Base-by-base conservation (phyloP, 2,113 vertebrate species). In the Coturnix japonica region DNA sequence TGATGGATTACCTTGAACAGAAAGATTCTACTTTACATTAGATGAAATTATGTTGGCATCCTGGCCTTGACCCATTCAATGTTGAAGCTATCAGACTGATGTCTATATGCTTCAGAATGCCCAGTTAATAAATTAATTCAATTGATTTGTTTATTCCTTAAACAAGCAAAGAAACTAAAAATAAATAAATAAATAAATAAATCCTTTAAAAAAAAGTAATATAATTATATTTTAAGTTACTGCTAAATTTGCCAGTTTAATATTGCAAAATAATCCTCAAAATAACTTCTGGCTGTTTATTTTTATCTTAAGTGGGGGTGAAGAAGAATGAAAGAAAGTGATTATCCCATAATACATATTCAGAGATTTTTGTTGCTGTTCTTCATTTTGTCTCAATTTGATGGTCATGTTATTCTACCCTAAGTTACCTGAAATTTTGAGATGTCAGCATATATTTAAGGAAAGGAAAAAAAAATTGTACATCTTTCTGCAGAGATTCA, bases 251-350 rank as follows among this genome's bases (percentile, higher is more conserved):
- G 7, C 4, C 14, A 22, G 56, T 53, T 23, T 13, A 70, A 4
- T 11, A 53, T 26, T 65, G 5, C 3, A 33, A 83, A 80, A 81
- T 41, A 70, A 76, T 59, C 77, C 16, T 26, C 22, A 63, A 66
- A 91, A 82, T n/a, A 16, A 8, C 49, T 2, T 33, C 15, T 77
- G 49, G 30, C 21, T 54, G 4, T 4, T 81, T 71, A 2, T 9
- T 11, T 19, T 25, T 47, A 37, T 5, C 8, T 66, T 91, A 19
- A 49, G 22, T 59, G 1, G 10, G 3, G 3, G 1, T 54, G 22
- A 75, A 6, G 11, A 43, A 6, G 13, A 43, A 19, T 37, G 18
- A 72, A 75, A 33, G 1, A 0, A 1, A 44, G 9, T 59, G 1
- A 0, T 28, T 66, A 74, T 54, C 64, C 7, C 7, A 22, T 46